Percentiles rank a stretch among this genome's conserved stretches.
Conservation (phyloP, 2,797 vertebrate genomes). For the Gila robusta region DNA sequence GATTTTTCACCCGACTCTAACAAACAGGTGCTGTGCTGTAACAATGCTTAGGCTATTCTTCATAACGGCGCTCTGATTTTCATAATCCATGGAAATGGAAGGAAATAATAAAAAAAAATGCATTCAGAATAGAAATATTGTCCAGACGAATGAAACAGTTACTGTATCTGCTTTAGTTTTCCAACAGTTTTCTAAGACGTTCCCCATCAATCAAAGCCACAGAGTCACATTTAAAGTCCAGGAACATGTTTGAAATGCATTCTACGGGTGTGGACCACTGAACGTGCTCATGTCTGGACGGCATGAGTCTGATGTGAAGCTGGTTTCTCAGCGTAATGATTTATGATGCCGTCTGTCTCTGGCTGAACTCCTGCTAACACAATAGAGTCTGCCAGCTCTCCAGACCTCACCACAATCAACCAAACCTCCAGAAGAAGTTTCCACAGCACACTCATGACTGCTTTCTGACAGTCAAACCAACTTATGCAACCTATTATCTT, state of each 20-base stretch:
- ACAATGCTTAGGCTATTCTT: not conserved
- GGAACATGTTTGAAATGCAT: conserved; percentile 9
- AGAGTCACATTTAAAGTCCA: not conserved
- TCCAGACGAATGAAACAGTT: not conserved
- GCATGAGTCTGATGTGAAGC: not conserved
- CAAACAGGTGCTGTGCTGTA: not conserved
- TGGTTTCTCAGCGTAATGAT: not conserved
- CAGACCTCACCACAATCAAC: not conserved
- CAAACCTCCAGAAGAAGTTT: not conserved
- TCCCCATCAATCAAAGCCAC: not conserved
- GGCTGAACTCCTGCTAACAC: not conserved
- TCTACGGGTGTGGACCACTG: not conserved
- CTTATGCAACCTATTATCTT: not conserved
- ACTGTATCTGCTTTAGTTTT: not conserved
- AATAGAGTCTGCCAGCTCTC: not conserved
- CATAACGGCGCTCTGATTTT: not conserved
- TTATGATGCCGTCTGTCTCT: not conserved
- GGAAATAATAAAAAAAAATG: no score
- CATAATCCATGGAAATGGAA: not conserved
- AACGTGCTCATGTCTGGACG: not conserved
- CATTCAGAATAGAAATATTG: not conserved
- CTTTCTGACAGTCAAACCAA: not conserved
- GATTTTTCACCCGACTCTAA: not conserved
- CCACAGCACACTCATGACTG: not conserved
- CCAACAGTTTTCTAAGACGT: not conserved